These are phyloP conservation scores for Galagoides demidoff DNA, from an alignment of 2,797 vertebrate species.

Conservation along the genomic window DNA sequence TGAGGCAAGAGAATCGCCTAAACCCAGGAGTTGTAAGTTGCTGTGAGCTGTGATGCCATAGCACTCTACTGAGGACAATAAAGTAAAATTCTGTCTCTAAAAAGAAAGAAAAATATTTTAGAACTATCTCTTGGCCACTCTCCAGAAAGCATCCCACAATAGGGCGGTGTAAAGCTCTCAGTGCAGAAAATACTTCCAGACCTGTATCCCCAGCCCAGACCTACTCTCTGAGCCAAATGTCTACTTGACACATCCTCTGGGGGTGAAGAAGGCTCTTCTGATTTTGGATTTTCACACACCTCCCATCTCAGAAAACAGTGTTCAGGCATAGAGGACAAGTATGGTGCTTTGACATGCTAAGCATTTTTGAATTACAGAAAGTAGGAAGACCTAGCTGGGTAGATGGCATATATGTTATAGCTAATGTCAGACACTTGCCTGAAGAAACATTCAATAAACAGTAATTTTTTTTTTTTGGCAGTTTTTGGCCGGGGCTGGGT, in stretches of 20 bases:
- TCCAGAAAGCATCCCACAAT: background rate
- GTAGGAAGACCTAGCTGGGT: background rate
- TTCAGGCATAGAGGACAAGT: background rate
- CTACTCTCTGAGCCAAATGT: background rate
- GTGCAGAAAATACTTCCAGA: constrained; percentile 5
- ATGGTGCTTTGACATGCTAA: background rate
- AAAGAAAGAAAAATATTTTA: background rate
- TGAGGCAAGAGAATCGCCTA: too few species aligned
- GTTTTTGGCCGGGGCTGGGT: too few species aligned
- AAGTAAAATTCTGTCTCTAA: too few species aligned
- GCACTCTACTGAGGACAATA: too few species aligned
- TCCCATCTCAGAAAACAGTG: background rate
- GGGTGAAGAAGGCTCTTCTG: background rate
- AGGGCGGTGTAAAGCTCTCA: background rate
- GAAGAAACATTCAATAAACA: background rate
- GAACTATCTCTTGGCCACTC: background rate
- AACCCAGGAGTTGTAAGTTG: too few species aligned
- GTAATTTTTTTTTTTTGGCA: background rate
- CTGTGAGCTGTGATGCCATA: too few species aligned
- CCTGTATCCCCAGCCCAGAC: background rate
- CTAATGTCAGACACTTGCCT: background rate
- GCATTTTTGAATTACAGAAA: background rate
- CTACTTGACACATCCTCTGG: background rate
- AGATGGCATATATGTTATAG: background rate
- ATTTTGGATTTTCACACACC: background rate